Percentiles rank a stretch among this genome's conserved stretches.
Evolutionary conservation across 2,797 vertebrate species (phyloP).

Genomic region (Pipistrellus kuhlii): DNA sequence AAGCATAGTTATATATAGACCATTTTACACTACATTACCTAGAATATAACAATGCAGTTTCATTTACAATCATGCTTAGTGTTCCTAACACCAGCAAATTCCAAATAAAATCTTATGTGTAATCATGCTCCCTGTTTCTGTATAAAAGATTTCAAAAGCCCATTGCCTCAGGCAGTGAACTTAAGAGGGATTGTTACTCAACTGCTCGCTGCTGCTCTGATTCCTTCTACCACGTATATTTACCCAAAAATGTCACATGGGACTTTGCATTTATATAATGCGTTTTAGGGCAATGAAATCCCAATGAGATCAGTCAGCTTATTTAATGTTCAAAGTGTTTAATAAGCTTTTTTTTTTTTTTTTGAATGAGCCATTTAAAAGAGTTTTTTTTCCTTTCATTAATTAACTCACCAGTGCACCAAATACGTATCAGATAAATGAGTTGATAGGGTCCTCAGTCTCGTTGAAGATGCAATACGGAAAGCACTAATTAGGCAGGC

Average conservation of each 20-base stretch:
- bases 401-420: conserved; percentile 81
- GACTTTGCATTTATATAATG: conserved; percentile 81
- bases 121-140: conserved; percentile 66
- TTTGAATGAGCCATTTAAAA: conserved; percentile 75
- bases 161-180: conserved; percentile 32
- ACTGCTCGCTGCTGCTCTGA: conserved; percentile 37
- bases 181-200: conserved; percentile 65
- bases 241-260: conserved; percentile 79
- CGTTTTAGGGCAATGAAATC: conserved; percentile 78
- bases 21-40: conserved; percentile 66
- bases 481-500: conserved; percentile 79
- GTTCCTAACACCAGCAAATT: conserved; percentile 69
- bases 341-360: conserved; percentile 78
- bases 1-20: conserved; percentile 21
- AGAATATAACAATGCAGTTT: conserved; percentile 65
- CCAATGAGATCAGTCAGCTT: conserved; percentile 81
- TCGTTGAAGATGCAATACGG: conserved; percentile 70
- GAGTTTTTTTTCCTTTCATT: conserved; percentile 74
- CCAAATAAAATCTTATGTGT: conserved; percentile 70
- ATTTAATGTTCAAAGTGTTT: conserved; percentile 75
- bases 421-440: conserved; percentile 79
- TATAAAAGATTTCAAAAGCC: conserved; percentile 71
- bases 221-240: conserved; percentile 71
- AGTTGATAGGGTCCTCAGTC: conserved; percentile 75
- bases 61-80: conserved; percentile 64